These are phyloP conservation scores for Caenorhabditis panamensis DNA, from an alignment of 2,888 invertebrate genomes.

Conservation along the genomic window DNA sequence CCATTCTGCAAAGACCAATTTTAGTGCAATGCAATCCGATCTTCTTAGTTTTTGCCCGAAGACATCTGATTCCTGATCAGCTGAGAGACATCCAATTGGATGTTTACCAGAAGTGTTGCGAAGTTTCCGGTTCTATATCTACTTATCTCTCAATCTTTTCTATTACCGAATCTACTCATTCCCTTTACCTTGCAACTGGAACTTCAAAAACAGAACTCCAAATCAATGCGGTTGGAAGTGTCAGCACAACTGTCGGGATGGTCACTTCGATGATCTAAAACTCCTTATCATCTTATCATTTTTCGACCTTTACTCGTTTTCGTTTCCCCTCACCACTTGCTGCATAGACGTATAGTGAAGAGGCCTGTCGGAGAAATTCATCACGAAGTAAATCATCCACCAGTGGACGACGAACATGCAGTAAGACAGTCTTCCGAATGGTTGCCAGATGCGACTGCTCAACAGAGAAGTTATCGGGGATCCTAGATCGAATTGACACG, in stretches of 20 bases:
- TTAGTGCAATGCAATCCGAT: too few species aligned
- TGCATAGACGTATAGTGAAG: conserved; percentile 32
- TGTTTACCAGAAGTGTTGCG: too few species aligned
- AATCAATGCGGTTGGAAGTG: conserved; percentile 46
- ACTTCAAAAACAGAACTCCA: conserved; percentile 63
- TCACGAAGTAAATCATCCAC: conserved; percentile 52
- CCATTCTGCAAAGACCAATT: not conserved
- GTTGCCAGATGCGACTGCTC: conserved; percentile 83
- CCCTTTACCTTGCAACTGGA: conserved; percentile 14
- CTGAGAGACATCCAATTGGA: too few species aligned
- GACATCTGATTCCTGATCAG: too few species aligned
- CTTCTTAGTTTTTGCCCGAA: too few species aligned
- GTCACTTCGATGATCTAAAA: conserved; percentile 41
- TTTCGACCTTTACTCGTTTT: not conserved
- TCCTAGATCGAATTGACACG: conserved; percentile 82
- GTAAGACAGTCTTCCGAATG: conserved; percentile 92
- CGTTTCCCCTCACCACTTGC: conserved; percentile 21
- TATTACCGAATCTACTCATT: not conserved
- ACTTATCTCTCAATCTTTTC: too few species aligned
- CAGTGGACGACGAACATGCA: conserved; percentile 88
- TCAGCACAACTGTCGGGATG: conserved; percentile 35
- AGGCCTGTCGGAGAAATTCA: conserved; percentile 36
- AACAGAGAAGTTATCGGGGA: conserved; percentile 73
- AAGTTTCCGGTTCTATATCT: too few species aligned
- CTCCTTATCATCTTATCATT: not conserved